These are phyloP conservation scores for Pavo muticus DNA, from an alignment of 2,113 vertebrate species.

Conservation along the genomic window DNA sequence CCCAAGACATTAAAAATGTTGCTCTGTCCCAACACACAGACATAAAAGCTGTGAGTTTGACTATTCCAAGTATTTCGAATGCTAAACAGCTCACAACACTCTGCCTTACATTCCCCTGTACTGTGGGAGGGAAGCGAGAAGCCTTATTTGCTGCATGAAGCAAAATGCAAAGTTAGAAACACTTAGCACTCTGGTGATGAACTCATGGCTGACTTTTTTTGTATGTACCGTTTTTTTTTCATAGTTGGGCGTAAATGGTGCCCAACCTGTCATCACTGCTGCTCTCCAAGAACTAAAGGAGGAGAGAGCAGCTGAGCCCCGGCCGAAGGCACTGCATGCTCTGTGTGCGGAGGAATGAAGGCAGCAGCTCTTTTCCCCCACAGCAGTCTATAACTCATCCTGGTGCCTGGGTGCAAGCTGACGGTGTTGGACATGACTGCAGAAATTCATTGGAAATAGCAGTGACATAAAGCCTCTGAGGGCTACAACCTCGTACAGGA, in stretches of 20 bases:
- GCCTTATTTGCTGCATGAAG: constrained; percentile 55
- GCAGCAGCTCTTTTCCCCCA: neutral
- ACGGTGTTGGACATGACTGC: neutral
- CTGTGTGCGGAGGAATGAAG: fast-evolving
- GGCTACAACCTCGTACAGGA: neutral
- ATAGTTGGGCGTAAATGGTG: constrained; percentile 21
- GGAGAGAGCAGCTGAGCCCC: neutral
- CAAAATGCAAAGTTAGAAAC: constrained; percentile 67
- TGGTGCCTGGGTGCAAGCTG: neutral
- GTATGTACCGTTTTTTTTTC: constrained; percentile 33
- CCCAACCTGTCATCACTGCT: neutral
- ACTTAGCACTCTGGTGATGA: constrained; percentile 43
- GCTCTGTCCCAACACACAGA: constrained; percentile 51
- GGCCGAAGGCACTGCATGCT: neutral
- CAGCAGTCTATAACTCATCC: neutral
- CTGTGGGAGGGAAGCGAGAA: constrained; percentile 69
- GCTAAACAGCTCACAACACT: constrained; percentile 62
- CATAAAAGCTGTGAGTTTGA: constrained; percentile 52
- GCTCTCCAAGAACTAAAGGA: neutral
- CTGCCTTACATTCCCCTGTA: constrained; percentile 51
- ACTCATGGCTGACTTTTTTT: constrained; percentile 52
- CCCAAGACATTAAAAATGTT: constrained; percentile 45
- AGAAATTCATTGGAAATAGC: neutral
- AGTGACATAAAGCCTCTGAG: neutral
- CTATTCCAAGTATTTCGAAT: constrained; percentile 61